Evolutionary conservation across 2,113 vertebrate species (phyloP).

Genomic region (Grammomys dolichurus): DNA sequence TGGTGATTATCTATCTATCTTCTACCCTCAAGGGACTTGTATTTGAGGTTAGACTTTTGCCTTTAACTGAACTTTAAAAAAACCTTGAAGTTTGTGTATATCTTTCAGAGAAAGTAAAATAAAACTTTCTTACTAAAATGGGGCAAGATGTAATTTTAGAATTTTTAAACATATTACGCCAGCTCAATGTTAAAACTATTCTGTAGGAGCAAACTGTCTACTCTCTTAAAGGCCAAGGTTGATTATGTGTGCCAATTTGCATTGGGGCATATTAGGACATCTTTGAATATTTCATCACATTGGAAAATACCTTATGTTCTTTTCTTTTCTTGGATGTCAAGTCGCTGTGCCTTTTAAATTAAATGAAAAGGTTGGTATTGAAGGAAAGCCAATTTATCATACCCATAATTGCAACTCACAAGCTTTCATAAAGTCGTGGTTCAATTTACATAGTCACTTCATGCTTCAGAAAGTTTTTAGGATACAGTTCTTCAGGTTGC

Average conservation of each 20-base stretch:
- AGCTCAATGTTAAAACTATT: constrained; percentile 39
- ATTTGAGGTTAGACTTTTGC: constrained; percentile 44
- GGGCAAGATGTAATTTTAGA: background rate
- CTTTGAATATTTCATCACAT: constrained; percentile 46
- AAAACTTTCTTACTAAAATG: background rate
- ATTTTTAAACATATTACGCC: background rate
- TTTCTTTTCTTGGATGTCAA: constrained; percentile 23
- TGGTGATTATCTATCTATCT: background rate
- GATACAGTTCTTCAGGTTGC: background rate
- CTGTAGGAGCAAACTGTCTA: background rate
- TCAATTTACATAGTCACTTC: background rate
- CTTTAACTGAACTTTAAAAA: constrained; percentile 25
- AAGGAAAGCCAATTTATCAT: background rate
- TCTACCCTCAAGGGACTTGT: background rate
- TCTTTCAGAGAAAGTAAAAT: constrained; percentile 60
- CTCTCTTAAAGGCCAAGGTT: background rate
- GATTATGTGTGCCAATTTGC: constrained; percentile 12
- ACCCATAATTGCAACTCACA: background rate
- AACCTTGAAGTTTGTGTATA: background rate
- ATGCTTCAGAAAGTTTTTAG: constrained; percentile 7
- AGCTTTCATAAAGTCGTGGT: background rate
- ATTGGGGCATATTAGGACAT: background rate
- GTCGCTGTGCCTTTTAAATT: constrained; percentile 9
- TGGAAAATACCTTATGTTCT: background rate
- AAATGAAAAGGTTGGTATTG: background rate